A percentile compares a stretch with the other conserved stretches of the same genome.
Evolutionary conservation across 2,797 vertebrate genomes (phyloP).

Genomic region (Pagetopsis macropterus): DNA sequence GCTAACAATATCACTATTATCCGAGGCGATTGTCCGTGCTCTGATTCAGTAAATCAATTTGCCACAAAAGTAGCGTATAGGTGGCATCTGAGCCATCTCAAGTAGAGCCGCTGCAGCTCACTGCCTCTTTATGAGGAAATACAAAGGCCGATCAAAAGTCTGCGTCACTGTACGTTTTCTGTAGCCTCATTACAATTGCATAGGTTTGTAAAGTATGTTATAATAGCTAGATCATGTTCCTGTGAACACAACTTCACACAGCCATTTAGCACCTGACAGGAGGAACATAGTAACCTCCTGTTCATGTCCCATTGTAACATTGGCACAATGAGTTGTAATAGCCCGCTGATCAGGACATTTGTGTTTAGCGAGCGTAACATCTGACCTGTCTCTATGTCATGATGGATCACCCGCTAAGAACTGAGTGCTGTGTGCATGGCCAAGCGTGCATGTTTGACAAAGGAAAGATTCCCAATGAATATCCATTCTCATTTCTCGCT

Average conservation of each 20-base stretch:
- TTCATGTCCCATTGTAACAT: constrained; percentile 43
- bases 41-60: constrained; percentile 74
- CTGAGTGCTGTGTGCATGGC: constrained; percentile 59
- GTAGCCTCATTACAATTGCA: constrained; percentile 1
- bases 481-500: constrained; percentile 79
- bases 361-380: constrained; percentile 73
- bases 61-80: constrained; percentile 47
- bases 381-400: constrained; percentile 77
- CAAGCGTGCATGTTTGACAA: constrained; percentile 75
- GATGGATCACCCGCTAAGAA: constrained; percentile 80
- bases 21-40: constrained; percentile 65
- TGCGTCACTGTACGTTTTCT: constrained; percentile 12
- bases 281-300: constrained; percentile 37
- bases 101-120: constrained; percentile 24
- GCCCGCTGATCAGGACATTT: constrained; percentile 65
- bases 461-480: constrained; percentile 73
- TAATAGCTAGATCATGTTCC: constrained; percentile 12
- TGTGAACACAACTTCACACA: constrained; percentile 29
- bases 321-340: constrained; percentile 52
- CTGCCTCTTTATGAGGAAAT: constrained; percentile 20
- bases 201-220: constrained; percentile 12
- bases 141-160: constrained; percentile 7
- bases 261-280: constrained; percentile 44
- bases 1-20: constrained; percentile 67
- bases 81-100: constrained; percentile 58